Base-by-base conservation (phyloP, 2,888 invertebrate genomes). In the Apeira syringaria region DNA sequence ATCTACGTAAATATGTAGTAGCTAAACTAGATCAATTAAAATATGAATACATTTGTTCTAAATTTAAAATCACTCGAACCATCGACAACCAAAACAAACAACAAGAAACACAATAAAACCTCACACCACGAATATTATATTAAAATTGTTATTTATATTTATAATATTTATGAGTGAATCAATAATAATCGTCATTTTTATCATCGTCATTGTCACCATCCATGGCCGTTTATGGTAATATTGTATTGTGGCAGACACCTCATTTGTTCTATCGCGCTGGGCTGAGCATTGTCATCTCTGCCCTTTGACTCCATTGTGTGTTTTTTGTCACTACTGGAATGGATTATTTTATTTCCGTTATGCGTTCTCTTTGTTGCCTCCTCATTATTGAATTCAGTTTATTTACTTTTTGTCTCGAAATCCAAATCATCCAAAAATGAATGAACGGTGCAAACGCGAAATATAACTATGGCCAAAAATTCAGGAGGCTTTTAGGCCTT, bases 331-430 rank as follows among this genome's bases (percentile, higher is more conserved):
- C 73, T 67, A 64, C 71, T 61, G 64, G 67, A 66, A 59, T 64
- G 78, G 86, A 87, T 86, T 80, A 88, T 87, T 89, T 89, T 83
- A 89, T 89, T 86, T 88, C 87, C 88, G 85, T 83, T 85, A 78
- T 75, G 68, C 73, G 67, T 72, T 63, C 53, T 62, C 68, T 82
- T 77, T 82, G 77, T 80, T 80, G 75, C 71, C 64, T 73, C 56
- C 64, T 75, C 62, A 65, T 74, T 74, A 72, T 71, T 69, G 61
- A 62, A 65, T 68, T 61, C 53, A 33, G 57, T 57, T 50, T 37
- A 54, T 56, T 50, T 53, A 48, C 24, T 37, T 37, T 32, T 33
- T 33, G 5, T 5, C n/a, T n/a, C n/a, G n/a, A n/a, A n/a, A n/a
- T n/a, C n/a, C n/a, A n/a, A n/a, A n/a, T n/a, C n/a, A n/a, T n/a